A percentile compares a stretch with the other conserved stretches of the same genome.
Evolutionary conservation across 2,797 vertebrate genomes (phyloP).

Genomic region (Leuciscus waleckii): DNA sequence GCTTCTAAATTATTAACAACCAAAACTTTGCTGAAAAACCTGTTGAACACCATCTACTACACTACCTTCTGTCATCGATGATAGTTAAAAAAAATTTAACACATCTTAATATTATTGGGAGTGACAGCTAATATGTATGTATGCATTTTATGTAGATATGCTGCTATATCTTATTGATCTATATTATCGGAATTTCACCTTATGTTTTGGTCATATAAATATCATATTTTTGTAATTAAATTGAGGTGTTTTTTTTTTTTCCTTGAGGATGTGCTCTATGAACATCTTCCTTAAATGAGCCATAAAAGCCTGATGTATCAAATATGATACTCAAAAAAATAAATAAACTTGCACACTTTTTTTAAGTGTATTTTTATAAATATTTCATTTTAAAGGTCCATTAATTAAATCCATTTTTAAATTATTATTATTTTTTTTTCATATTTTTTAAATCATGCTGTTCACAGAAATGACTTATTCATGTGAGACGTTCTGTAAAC

Average conservation of each 20-base stretch:
- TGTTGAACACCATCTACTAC: neutral
- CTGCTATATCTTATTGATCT: neutral
- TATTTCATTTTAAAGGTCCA: neutral
- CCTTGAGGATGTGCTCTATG: too few species aligned
- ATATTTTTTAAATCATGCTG: neutral
- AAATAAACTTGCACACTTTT: too few species aligned
- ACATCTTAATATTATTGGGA: neutral
- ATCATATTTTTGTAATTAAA: neutral
- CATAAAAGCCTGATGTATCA: neutral
- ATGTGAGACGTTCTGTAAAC: neutral
- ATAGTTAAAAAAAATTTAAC: too few species aligned
- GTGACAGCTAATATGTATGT: neutral
- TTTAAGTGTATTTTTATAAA: neutral
- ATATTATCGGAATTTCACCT: neutral
- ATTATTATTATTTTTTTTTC: neutral
- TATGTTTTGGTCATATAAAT: neutral
- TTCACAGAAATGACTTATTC: neutral
- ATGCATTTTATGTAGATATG: neutral
- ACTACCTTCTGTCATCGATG: neutral
- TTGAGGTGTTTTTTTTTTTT: too few species aligned
- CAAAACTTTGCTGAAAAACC: too few species aligned
- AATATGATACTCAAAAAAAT: neutral
- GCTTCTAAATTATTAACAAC: too few species aligned
- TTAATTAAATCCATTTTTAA: neutral
- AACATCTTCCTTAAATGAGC: neutral